Evolutionary conservation across 35 echinoderm and acorn worm species (phyloP).

Genomic region (Lytechinus variegatus): DNA sequence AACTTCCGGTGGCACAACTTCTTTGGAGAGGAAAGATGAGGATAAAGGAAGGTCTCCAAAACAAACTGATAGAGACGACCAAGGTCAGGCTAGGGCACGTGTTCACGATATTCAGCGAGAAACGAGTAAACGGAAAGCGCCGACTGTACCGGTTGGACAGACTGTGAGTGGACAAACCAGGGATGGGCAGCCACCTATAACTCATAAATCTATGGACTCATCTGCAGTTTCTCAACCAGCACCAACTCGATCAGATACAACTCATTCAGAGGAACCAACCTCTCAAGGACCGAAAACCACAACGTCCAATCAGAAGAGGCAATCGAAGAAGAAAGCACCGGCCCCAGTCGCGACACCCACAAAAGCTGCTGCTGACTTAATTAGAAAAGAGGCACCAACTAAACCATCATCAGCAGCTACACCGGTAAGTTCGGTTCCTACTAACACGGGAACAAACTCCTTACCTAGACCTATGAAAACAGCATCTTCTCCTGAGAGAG

Average conservation of each 20-base stretch:
- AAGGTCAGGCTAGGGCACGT: not conserved
- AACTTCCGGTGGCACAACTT: not conserved
- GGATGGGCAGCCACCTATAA: not conserved
- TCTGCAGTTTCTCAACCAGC: not conserved
- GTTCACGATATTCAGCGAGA: not conserved
- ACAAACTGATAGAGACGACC: not conserved
- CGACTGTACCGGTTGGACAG: not conserved
- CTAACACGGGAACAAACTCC: not conserved
- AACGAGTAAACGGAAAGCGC: conserved; percentile 24
- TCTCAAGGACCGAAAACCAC: not conserved
- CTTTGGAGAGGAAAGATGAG: not conserved
- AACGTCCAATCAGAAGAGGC: not conserved
- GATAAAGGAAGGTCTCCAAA: not conserved
- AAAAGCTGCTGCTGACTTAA: not conserved
- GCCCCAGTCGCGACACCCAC: not conserved
- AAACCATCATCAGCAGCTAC: not conserved
- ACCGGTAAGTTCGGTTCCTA: not conserved
- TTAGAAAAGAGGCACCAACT: not conserved
- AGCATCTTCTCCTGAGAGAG: not conserved
- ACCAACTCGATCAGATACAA: not conserved
- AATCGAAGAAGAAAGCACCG: not conserved
- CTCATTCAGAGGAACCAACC: not conserved
- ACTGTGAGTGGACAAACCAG: not conserved
- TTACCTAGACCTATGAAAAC: not conserved
- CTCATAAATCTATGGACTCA: not conserved